Base-by-base conservation (phyloP, 2,113 vertebrate genomes). In the Oryzias melastigma region DNA sequence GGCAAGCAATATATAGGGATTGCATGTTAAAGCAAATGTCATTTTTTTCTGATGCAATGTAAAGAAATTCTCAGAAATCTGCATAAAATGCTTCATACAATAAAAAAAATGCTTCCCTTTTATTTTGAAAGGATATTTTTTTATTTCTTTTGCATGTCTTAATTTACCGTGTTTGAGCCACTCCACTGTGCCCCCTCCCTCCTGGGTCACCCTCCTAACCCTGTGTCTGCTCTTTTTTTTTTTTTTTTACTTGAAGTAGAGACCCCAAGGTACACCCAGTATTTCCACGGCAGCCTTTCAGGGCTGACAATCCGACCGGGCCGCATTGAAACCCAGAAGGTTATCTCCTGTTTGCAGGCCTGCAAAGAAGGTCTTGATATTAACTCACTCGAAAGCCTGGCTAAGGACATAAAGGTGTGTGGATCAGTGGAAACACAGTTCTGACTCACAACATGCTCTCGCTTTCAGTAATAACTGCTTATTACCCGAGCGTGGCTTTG, bases 331-430 rank as follows among this genome's bases (percentile, higher is more conserved):
- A 98, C 94, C 73, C 95, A 95, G 86, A 97, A 96, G 88, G 95
- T 98, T 84, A 97, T 98, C 87, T 96, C 97, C 85, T 99, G 97
- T 84, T 90, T 98, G 82, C 97, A 98, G 81, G 95, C 96, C 78
- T 99, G 97, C 90, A 99, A 98, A 81, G 97, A 99, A 88, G 96
- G 96, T 12, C 93, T 99, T 49, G 97, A 99, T 91, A 96, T 99
- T 85, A 98, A 94, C 81, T 98, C 95, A 61, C 89, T 98, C 52
- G 94, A 97, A 84, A 96, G 94, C 85, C 93, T 97, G 1, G 95
- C 94, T 59, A 95, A 94, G 87, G 95, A 94, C 80, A 93, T 98
- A 87, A 99, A 99, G 95, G 97, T 99, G 84, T 2, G 64, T 58
- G 43, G 13, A 50, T 44, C 66, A 51, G 63, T 51, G 22, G 25